Percentiles rank a stretch among this genome's conserved stretches.
Evolutionary conservation across 2,888 invertebrate genomes (phyloP).

Genomic region (Catocala fraxini): DNA sequence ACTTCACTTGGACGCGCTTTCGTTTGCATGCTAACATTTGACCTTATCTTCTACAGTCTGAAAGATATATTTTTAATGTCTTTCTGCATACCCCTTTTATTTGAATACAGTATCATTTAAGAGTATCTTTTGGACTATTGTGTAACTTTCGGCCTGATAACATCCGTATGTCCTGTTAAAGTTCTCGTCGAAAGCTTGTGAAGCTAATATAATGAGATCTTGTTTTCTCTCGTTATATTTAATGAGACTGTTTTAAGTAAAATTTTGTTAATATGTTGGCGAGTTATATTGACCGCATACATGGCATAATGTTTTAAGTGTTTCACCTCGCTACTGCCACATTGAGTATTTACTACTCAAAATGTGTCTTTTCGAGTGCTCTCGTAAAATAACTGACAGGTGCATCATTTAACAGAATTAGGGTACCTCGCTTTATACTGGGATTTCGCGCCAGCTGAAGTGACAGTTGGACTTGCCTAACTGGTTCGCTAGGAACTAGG

Average conservation of each 20-base stretch:
- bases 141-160: neutral
- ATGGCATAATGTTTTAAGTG: too few species aligned
- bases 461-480: too few species aligned
- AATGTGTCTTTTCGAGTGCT: too few species aligned
- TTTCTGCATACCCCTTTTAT: conserved; percentile 25
- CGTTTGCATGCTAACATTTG: conserved; percentile 37
- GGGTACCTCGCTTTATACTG: too few species aligned
- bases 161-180: neutral
- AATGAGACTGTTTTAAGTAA: neutral
- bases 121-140: conserved; percentile 16
- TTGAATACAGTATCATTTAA: conserved; percentile 22
- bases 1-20: conserved; percentile 27
- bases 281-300: too few species aligned
- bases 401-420: too few species aligned
- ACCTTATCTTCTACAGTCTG: conserved; percentile 40
- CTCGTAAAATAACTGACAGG: too few species aligned
- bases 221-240: neutral
- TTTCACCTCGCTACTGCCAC: too few species aligned
- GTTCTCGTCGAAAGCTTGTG: neutral
- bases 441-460: too few species aligned
- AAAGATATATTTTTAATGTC: conserved; percentile 47
- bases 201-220: neutral
- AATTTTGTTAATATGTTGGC: neutral
- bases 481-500: too few species aligned
- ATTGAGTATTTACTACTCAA: too few species aligned